Percentiles rank a stretch among this genome's conserved stretches.
phyloP scores from a whole-genome alignment of 2,888 invertebrate genomes.

The Sinhomidia bicolor region DNA sequence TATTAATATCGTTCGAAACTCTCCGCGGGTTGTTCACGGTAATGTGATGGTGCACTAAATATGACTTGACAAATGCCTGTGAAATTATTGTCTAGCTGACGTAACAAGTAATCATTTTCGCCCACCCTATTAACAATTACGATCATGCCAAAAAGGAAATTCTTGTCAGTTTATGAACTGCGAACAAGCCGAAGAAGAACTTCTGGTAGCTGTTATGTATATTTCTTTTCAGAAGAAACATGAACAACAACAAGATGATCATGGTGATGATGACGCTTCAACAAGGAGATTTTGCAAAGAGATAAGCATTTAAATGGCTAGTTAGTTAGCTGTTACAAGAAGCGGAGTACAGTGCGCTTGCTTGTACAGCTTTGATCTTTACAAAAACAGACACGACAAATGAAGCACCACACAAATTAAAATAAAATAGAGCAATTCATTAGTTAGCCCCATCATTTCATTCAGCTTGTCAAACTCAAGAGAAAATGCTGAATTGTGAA shows the following conservation, averaged over 20 bases:
- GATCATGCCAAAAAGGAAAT: slow-evolving; percentile 57
- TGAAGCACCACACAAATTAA: not conserved
- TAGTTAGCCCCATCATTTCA: slow-evolving; percentile 39
- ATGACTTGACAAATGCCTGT: slow-evolving; percentile 49
- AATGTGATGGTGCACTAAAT: not conserved
- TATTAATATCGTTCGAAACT: not conserved
- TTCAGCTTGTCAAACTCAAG: slow-evolving; percentile 43
- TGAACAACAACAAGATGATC: slow-evolving; percentile 10
- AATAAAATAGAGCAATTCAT: slow-evolving; percentile 50
- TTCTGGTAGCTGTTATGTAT: not conserved
- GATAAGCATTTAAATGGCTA: slow-evolving; percentile 1
- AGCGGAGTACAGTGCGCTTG: not conserved
- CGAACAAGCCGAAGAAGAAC: slow-evolving; percentile 34
- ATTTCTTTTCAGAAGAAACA: not conserved
- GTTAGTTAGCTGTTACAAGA: not conserved
- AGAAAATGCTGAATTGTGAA: slow-evolving; percentile 40
- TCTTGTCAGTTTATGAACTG: slow-evolving; percentile 41
- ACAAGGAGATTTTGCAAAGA: slow-evolving; percentile 7
- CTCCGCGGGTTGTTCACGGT: no score
- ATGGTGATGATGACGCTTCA: not conserved
- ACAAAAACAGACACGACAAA: not conserved
- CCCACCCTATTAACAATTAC: slow-evolving; percentile 50
- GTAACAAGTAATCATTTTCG: slow-evolving; percentile 43
- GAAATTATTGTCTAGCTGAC: slow-evolving; percentile 38
- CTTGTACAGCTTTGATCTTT: not conserved